Conservation (phyloP, 2,113 vertebrate genomes). For the Leptobrachium leishanense region DNA sequence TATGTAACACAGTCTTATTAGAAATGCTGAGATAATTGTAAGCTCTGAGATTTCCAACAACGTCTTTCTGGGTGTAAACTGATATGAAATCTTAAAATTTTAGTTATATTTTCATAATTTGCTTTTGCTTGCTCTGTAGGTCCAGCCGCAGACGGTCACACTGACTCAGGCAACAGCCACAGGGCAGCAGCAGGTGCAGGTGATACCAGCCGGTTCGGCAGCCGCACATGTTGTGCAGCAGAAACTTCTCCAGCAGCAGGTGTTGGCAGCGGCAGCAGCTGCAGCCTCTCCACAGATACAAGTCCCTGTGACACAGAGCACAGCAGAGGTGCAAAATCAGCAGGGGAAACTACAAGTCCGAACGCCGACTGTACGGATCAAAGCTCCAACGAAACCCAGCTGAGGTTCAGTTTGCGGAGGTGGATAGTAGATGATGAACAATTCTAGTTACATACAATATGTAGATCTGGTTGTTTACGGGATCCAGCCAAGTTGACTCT, state of each 20-base stretch:
- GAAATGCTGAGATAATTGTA: too few relatives aligned
- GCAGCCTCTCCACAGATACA: conserved; percentile 71
- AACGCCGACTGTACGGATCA: conserved; percentile 71
- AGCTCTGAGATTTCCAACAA: too few relatives aligned
- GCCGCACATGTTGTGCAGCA: conserved; percentile 74
- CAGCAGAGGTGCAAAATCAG: conserved; percentile 66
- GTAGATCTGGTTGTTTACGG: not conserved
- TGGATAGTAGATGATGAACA: not conserved
- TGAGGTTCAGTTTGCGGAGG: conserved; percentile 12
- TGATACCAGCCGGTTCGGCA: conserved; percentile 63
- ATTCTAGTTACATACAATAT: not conserved
- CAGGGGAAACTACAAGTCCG: conserved; percentile 71
- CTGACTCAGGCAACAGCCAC: conserved; percentile 63
- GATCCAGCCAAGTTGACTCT: not conserved
- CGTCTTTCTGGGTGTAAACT: too few relatives aligned
- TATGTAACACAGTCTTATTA: too few relatives aligned
- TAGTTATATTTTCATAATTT: too few relatives aligned
- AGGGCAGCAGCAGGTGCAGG: conserved; percentile 65
- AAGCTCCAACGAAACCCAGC: conserved; percentile 78
- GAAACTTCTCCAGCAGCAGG: conserved; percentile 70
- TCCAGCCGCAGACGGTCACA: conserved; percentile 71
- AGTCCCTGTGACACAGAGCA: conserved; percentile 64
- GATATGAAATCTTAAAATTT: too few relatives aligned
- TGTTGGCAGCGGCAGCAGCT: conserved; percentile 47
- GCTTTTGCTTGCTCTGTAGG: conserved; percentile 45